Base-by-base conservation (phyloP, 2,888 invertebrate genomes). In the Harmothoe impar region DNA sequence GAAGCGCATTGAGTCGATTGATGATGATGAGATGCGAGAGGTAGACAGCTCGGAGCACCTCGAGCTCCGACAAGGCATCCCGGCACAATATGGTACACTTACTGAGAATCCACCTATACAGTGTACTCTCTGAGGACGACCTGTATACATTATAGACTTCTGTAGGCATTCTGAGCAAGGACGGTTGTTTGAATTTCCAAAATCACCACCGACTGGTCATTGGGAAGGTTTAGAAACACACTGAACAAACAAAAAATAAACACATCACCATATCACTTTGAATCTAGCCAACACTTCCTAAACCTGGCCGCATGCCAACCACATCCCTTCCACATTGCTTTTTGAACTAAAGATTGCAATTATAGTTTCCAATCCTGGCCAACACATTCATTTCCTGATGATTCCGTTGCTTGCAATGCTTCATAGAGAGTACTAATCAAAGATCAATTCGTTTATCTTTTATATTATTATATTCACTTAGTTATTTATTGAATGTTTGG, bases 21-120 rank as follows among this genome's bases (percentile, higher is more conserved):
- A 94, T 91, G 94, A 94, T 81, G 94, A 94, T 91, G 94, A 94
- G 78, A 93, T 93, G 31, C 92, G 93, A 15, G 94, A 94, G 88
- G 93, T 93, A 91, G 94, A 94, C 91, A 91, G 93, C 15, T 92
- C 92, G 12, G 94, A 94, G 91, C 94, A 94, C 90, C 91, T 91
- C 25, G 94, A 93, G 77, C 92, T 94, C 90, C 89, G 91, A 68
- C 93, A 93, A 72, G 94, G 94, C 84, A 94, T 94, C 72, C 94
- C 94, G 25, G 93, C 93, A 52, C 92, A 93, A 62, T 92, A 92
- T 92, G 94, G 94, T 94, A 94, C 56, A 86, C 20, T 35, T 17
- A 72, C 15, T 29, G 72, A 72, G 72, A 15, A 62, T 62, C 20
- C 3, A 20, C 3, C 62, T 15, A 7, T 43, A 43, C 62, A 62